Conservation (phyloP, 1,140 invertebrate species). For the Agraylea sexmaculata region DNA sequence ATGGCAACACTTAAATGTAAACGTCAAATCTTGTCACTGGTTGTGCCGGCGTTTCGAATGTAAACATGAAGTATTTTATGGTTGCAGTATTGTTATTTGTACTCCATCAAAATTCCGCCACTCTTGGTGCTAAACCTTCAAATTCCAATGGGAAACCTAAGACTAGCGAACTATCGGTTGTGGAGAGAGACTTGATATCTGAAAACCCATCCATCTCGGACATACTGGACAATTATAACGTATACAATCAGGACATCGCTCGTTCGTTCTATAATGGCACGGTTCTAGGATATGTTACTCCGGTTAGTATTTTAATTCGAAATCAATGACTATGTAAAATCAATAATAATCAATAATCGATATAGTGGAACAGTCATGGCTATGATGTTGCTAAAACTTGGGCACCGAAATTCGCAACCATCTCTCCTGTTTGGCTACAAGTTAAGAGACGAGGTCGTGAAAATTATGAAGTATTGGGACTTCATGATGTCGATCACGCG, state of each 20-base stretch:
- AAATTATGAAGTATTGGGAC: slow-evolving; percentile 52
- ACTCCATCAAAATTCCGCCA: too few relatives aligned
- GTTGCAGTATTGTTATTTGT: too few relatives aligned
- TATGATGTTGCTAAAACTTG: slow-evolving; percentile 89
- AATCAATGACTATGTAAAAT: slow-evolving; percentile 9
- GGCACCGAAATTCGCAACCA: slow-evolving; percentile 76
- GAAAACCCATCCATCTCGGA: slow-evolving; percentile 53
- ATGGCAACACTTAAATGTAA: too few relatives aligned
- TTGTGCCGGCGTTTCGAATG: too few relatives aligned
- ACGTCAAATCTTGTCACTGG: too few relatives aligned
- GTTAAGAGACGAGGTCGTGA: slow-evolving; percentile 49
- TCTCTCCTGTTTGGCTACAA: slow-evolving; percentile 93
- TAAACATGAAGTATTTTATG: too few relatives aligned
- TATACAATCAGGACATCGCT: slow-evolving; percentile 57
- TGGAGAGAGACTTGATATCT: slow-evolving; percentile 54
- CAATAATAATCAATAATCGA: slow-evolving; percentile 5
- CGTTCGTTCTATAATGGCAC: slow-evolving; percentile 54
- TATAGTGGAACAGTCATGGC: slow-evolving; percentile 90
- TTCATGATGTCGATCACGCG: slow-evolving; percentile 70
- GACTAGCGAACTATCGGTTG: slow-evolving; percentile 57
- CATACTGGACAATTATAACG: slow-evolving; percentile 61
- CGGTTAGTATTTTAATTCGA: slow-evolving; percentile 48
- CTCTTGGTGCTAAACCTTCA: too few relatives aligned
- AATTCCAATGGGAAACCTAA: too few relatives aligned
- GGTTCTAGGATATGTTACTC: slow-evolving; percentile 81